These are phyloP conservation scores for Agapostemon virescens DNA, from an alignment of 2,888 invertebrate species.

Conservation along the genomic window DNA sequence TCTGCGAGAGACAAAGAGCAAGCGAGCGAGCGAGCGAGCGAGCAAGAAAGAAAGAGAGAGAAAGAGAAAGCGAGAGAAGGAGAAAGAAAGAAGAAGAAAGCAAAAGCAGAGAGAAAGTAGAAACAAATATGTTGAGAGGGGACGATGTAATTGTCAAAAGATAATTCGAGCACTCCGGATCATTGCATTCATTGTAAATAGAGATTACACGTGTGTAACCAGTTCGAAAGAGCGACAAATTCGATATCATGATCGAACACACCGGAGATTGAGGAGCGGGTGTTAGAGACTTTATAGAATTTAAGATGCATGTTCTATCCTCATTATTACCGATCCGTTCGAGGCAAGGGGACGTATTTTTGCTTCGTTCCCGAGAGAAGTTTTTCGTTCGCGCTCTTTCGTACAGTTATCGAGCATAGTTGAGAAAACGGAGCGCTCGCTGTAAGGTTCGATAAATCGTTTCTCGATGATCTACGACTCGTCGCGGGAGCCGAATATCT, in stretches of 20 bases:
- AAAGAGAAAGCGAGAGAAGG: not conserved
- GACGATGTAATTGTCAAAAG: conserved; percentile 21
- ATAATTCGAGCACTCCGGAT: conserved; percentile 9
- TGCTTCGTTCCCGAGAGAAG: conserved; percentile 41
- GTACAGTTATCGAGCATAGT: conserved; percentile 29
- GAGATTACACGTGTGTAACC: not conserved
- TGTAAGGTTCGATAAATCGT: not conserved
- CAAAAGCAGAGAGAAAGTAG: not conserved
- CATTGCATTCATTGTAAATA: conserved; percentile 37
- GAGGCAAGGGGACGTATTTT: conserved; percentile 55
- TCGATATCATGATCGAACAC: conserved; percentile 20
- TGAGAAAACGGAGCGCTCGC: conserved; percentile 15
- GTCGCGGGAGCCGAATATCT: not conserved
- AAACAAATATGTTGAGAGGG: not conserved
- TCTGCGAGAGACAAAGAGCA: not conserved
- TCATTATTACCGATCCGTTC: conserved; percentile 66
- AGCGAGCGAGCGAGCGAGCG: not conserved
- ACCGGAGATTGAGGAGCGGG: conserved; percentile 35
- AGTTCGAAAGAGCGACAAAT: conserved; percentile 6
- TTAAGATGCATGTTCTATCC: conserved; percentile 59
- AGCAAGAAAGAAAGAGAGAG: not conserved
- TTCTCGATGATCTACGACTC: conserved; percentile 3
- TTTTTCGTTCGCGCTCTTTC: conserved; percentile 54
- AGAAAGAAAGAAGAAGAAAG: not conserved
- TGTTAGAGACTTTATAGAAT: conserved; percentile 45